Evolutionary conservation across 2,113 vertebrate species (phyloP), one percentile per base, ranked within the genome.

Genomic region (Danionella cerebrum): DNA sequence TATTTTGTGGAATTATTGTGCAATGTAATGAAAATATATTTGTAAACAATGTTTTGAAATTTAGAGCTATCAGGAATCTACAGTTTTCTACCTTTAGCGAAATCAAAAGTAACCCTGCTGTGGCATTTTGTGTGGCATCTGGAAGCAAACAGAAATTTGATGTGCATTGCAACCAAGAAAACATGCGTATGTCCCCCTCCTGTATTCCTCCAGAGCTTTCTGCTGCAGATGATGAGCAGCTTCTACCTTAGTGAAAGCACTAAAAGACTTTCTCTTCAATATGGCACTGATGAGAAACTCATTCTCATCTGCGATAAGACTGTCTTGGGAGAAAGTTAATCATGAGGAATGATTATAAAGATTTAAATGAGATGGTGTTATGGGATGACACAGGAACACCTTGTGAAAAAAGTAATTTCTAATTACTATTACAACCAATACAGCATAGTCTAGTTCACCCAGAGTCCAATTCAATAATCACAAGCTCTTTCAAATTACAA

Each of bases 71-170:
- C 42, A 44, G 31, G 8, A 25, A 27, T 22, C 39, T 50, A 57
- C 14, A 51, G 44, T 44, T 62, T 31, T 6, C 4, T 16, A 11
- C 9, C 13, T 33, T 38, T 36, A 27, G 36, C 58, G 19, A n/a
- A 14, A 39, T 27, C 41, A 47, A 18, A 19, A 31, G 25, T 13
- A 29, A 27, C 65, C 71, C 69, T 45, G 51, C 71, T 71, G 74
- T 57, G 71, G 62, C 64, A 60, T 65, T 68, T 63, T 52, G 12
- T 22, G 52, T 54, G 67, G 60, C 74, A 74, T 65, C 55, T 41
- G 71, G 74, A 59, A 70, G 52, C 77, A 79, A 76, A 74, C 65
- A 74, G 65, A 66, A 67, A 69, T 76, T 72, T 72, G 60, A 69
- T 66, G 69, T 62, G 67, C 36, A 18, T 31, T 58, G 29, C 76